phyloP scores from a whole-genome alignment of 30 jellyfish, hydroid and myxozoan genomes.

The Turritopsis rubra region DNA sequence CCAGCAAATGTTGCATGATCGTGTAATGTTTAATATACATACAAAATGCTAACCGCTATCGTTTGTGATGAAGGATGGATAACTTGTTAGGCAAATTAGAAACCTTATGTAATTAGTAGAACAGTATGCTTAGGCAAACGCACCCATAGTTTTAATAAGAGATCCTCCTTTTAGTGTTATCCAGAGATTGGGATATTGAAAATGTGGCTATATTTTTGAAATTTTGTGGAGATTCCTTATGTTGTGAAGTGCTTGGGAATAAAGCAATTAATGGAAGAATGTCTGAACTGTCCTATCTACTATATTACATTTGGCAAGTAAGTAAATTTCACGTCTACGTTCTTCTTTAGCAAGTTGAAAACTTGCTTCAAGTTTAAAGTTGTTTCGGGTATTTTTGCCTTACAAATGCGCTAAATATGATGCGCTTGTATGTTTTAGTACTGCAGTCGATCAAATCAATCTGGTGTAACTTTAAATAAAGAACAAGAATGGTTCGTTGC shows the following conservation, averaged over 20 bases:
- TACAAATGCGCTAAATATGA: neutral
- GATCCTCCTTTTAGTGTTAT: constrained; percentile 31
- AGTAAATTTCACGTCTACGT: constrained; percentile 6
- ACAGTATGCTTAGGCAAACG: neutral
- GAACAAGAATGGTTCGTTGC: constrained; percentile 66
- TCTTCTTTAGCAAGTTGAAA: neutral
- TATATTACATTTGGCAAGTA: constrained; percentile 84
- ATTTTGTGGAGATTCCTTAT: constrained; percentile 60
- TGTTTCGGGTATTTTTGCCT: neutral
- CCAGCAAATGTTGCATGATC: too few relatives aligned
- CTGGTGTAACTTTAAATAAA: constrained; percentile 25
- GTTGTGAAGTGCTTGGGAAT: constrained; percentile 82
- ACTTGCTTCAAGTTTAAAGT: neutral
- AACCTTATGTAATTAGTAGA: too few relatives aligned
- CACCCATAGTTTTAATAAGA: neutral
- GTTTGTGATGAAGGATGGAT: too few relatives aligned
- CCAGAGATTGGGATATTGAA: constrained; percentile 82
- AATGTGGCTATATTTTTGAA: constrained; percentile 52
- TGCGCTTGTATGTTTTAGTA: constrained; percentile 16
- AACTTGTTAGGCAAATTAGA: neutral
- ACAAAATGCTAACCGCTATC: neutral
- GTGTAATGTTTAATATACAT: neutral
- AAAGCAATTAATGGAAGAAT: constrained; percentile 78
- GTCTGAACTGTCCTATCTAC: constrained; percentile 60
- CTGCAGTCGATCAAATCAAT: constrained; percentile 40